Evolutionary conservation across 2,888 invertebrate species (phyloP).

Genomic region (Papilio gigon): DNA sequence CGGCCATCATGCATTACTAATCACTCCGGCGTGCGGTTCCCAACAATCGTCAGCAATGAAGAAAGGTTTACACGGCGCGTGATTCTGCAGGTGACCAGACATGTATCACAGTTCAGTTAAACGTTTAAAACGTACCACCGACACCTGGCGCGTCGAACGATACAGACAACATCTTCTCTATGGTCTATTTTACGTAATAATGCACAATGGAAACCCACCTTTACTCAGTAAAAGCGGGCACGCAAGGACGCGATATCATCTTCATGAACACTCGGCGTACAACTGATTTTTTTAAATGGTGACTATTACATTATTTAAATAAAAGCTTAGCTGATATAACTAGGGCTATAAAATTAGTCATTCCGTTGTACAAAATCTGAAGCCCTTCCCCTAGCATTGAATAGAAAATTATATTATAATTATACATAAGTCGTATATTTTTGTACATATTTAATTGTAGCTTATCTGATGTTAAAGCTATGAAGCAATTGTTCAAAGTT

Average conservation of each 20-base stretch:
- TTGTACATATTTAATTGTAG: not conserved
- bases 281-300: constrained; percentile 25
- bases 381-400: not conserved
- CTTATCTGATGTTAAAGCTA: not conserved
- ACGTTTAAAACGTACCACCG: no score
- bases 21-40: constrained; percentile 61
- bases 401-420: constrained; percentile 6
- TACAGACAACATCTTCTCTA: no score
- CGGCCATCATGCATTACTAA: constrained; percentile 73
- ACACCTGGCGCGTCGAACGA: no score
- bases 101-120: no score
- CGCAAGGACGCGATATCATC: constrained; percentile 39
- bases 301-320: constrained; percentile 28
- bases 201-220: not conserved
- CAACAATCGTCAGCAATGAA: constrained; percentile 39
- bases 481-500: not conserved
- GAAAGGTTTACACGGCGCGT: not conserved
- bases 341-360: constrained; percentile 22
- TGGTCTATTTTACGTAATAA: not conserved
- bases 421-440: not conserved
- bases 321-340: not conserved
- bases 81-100: not conserved
- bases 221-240: constrained; percentile 33
- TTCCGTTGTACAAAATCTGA: constrained; percentile 18
- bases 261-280: constrained; percentile 15